Evolutionary conservation across 2,797 vertebrate genomes (phyloP).

Genomic region (Bucorvus abyssinicus): DNA sequence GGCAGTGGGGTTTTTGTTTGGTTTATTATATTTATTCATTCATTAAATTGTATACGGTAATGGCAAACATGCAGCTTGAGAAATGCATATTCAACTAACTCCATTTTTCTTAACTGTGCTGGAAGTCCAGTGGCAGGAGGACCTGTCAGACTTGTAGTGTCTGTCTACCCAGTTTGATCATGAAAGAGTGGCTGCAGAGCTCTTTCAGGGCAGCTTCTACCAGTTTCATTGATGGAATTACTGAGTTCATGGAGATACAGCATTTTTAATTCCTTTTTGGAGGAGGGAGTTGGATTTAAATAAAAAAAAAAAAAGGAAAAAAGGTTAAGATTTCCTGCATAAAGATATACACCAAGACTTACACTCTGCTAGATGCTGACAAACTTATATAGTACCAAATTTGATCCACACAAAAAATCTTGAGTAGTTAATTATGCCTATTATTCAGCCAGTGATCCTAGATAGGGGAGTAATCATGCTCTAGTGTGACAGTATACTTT

Average conservation of each 20-base stretch:
- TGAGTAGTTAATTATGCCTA: neutral
- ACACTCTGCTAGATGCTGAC: neutral
- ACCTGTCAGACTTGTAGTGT: neutral
- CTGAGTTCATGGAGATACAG: neutral
- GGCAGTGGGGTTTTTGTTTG: neutral
- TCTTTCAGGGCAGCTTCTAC: neutral
- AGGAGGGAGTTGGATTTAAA: accelerated
- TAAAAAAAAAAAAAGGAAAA: neutral
- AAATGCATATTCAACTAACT: neutral
- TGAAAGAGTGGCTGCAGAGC: neutral
- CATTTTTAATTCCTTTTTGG: neutral
- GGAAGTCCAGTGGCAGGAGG: neutral
- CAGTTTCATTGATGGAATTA: neutral
- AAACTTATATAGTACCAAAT: neutral
- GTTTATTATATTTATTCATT: neutral
- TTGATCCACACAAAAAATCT: neutral
- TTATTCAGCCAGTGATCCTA: neutral
- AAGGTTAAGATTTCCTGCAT: neutral
- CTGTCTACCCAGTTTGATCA: neutral
- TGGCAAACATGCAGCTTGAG: neutral
- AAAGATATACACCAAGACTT: neutral
- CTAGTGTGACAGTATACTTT: neutral
- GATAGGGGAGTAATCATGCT: neutral
- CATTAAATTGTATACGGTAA: neutral
- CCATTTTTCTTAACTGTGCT: neutral